Conservation (phyloP, 2,113 vertebrate genomes). For the Dinomys branickii region DNA sequence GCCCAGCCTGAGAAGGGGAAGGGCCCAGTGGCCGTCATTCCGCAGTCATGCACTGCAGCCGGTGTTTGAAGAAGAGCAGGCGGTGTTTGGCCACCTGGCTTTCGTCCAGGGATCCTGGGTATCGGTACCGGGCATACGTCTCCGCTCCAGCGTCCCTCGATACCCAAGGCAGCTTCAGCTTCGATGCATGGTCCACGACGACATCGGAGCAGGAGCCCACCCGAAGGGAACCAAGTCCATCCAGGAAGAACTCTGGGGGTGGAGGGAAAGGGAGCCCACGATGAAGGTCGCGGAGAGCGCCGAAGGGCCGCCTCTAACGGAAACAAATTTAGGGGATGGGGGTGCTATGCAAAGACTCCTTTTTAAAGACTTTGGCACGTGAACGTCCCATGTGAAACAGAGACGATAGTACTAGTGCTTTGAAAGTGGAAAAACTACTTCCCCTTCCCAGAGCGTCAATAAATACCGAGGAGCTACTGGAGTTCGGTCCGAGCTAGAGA, state of each 20-base stretch:
- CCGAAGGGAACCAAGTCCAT: constrained; percentile 91
- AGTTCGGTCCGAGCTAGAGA: neutral
- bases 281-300: neutral
- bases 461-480: neutral
- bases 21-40: constrained; percentile 76
- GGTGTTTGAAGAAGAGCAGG: constrained; percentile 92
- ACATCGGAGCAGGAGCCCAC: constrained; percentile 94
- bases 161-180: constrained; percentile 92
- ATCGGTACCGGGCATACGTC: constrained; percentile 90
- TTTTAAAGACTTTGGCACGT: neutral
- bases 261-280: neutral
- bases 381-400: neutral
- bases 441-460: neutral
- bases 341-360: neutral
- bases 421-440: neutral
- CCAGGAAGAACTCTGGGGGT: constrained; percentile 93
- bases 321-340: neutral
- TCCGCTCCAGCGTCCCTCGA: constrained; percentile 85
- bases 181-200: constrained; percentile 92
- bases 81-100: constrained; percentile 78
- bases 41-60: constrained; percentile 91
- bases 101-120: constrained; percentile 85
- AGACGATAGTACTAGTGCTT: neutral
- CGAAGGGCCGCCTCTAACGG: neutral
- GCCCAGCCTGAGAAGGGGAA: constrained; percentile 48